These are phyloP conservation scores for Chelonia mydas DNA, from an alignment of 2,797 vertebrate species.

Conservation along the genomic window DNA sequence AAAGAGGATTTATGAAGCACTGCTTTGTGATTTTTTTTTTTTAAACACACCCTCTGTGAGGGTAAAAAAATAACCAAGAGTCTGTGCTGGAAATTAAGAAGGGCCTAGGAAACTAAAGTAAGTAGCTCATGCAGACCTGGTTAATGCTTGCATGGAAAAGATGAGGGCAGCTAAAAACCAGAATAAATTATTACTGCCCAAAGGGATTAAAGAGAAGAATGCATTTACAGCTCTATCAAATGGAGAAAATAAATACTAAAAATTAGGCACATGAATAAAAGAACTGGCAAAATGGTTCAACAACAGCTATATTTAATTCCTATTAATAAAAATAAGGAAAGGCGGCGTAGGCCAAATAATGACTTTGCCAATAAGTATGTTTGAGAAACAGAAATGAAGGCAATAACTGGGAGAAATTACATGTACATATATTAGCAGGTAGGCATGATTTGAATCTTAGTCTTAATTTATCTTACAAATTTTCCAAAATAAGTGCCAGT, in stretches of 20 bases:
- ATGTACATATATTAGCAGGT: background rate
- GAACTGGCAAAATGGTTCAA: background rate
- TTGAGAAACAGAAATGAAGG: background rate
- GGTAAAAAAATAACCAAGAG: background rate
- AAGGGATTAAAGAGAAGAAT: conserved; percentile 15
- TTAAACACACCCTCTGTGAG: background rate
- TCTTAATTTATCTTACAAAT: background rate
- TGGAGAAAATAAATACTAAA: background rate
- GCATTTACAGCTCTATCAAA: background rate
- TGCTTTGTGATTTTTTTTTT: background rate
- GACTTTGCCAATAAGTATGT: background rate
- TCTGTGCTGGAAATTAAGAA: background rate
- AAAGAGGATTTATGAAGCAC: background rate
- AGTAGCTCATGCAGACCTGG: background rate
- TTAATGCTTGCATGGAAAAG: conserved; percentile 3
- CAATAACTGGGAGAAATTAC: background rate
- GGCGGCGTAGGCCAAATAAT: background rate
- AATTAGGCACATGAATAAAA: conserved; percentile 4
- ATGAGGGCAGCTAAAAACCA: background rate
- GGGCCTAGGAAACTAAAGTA: background rate
- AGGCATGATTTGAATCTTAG: background rate
- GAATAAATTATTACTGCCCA: background rate
- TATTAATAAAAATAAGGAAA: background rate
- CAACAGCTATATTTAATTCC: background rate
- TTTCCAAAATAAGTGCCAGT: background rate